These are phyloP conservation scores for Cyclargus thomasi DNA, from an alignment of 1,140 invertebrate species.

Conservation along the genomic window DNA sequence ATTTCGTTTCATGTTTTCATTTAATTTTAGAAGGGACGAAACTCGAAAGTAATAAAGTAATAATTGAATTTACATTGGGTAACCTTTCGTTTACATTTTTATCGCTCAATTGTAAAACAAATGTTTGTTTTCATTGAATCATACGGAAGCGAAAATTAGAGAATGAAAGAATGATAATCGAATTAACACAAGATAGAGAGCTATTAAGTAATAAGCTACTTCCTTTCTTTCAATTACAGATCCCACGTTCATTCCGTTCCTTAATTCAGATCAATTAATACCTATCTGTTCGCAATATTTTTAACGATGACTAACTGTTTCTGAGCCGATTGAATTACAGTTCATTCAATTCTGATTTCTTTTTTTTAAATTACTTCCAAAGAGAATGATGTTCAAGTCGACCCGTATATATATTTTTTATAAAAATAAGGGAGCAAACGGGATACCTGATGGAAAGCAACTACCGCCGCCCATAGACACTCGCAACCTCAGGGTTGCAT, in stretches of 20 bases:
- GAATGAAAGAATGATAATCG: background rate
- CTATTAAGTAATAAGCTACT: conserved; percentile 14
- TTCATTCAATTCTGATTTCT: background rate
- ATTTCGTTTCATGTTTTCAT: background rate
- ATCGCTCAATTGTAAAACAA: background rate
- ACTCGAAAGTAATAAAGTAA: background rate
- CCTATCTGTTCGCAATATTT: conserved; percentile 29
- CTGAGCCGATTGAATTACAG: background rate
- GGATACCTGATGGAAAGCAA: no score
- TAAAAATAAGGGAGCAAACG: no score
- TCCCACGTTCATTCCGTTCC: conserved; percentile 38
- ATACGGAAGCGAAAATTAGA: background rate
- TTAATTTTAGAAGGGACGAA: background rate
- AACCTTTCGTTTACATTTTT: background rate
- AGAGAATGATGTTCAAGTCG: no score
- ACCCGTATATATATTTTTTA: no score
- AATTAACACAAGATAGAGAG: conserved; percentile 4
- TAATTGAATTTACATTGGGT: background rate
- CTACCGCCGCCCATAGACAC: no score
- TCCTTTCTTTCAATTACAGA: conserved; percentile 17
- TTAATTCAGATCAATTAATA: conserved; percentile 52
- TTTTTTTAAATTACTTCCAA: background rate
- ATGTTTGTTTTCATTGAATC: background rate
- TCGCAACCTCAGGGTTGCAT: no score
- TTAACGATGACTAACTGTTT: conserved; percentile 24